Evolutionary conservation across 2,888 invertebrate species (phyloP).

Genomic region (Hemicrepidius hirtus): DNA sequence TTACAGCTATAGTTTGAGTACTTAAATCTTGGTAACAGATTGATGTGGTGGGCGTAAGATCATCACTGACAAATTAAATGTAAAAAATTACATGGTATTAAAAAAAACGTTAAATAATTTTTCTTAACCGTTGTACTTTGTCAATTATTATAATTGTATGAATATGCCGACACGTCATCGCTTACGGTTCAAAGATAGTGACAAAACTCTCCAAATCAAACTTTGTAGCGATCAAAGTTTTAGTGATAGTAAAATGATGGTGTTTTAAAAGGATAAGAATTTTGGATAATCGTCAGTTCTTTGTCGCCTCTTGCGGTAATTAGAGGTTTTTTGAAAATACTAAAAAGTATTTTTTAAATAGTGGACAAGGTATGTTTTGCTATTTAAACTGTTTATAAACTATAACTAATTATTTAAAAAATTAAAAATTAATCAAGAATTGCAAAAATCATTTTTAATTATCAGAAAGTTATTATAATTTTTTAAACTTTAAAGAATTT

Average conservation of each 20-base stretch:
- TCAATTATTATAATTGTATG: background rate
- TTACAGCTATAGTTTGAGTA: no score
- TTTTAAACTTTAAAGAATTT: no score
- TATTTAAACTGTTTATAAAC: no score
- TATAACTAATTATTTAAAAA: no score
- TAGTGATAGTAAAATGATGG: conserved; percentile 40
- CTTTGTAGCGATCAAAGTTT: conserved; percentile 51
- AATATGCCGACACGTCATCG: conserved; percentile 1
- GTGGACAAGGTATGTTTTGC: conserved; percentile 10
- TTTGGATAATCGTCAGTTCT: conserved; percentile 25
- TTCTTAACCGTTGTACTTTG: conserved; percentile 1
- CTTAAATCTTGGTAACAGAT: no score
- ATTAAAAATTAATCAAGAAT: no score
- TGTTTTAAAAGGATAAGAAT: conserved; percentile 44
- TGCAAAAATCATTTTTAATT: no score
- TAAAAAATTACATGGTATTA: no score
- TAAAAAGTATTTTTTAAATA: background rate
- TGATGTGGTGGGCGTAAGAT: no score
- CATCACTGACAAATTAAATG: no score
- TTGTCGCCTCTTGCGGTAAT: conserved; percentile 1
- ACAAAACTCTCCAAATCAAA: conserved; percentile 36
- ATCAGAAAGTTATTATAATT: no score
- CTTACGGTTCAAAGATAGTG: conserved; percentile 2
- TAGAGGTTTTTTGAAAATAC: conserved; percentile 1
- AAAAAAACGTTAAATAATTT: no score